Base-by-base conservation (phyloP, 2,113 vertebrate species). In the Lamprologus ornatipinnis region DNA sequence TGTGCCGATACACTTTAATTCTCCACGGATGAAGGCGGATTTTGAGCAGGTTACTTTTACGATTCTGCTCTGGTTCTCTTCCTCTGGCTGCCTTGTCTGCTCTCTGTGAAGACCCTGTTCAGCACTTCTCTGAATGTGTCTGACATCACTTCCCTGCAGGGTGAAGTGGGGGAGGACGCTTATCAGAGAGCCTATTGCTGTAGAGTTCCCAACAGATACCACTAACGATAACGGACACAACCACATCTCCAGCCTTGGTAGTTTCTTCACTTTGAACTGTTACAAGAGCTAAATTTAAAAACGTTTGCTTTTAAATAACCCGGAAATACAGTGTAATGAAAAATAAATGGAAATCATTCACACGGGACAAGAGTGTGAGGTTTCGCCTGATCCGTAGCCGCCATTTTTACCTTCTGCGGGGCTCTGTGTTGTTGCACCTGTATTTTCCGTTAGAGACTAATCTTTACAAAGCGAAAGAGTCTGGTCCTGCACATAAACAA, bases 11-110 rank as follows among this genome's bases (percentile, higher is more conserved):
- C 37, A 6, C 2, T 33, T 75, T 15, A 65, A 88, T 82, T 86
- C 8, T 81, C 54, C 88, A 70, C 93, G 97, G 98, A 99, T 99
- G 97, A 97, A 97, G 89, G 81, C 94, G 97, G 98, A 99, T 99
- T 96, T 93, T 54, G 49, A 47, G 5, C 26, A 19, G 57, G 7
- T 31, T 6, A 1, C 4, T 7, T 51, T 45, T 2, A 2, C 5
- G 8, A 6, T 12, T 49, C 2, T 1, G 7, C 19, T 14, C 3
- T 2, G 2, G 1, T 26, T 10, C 6, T 45, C 13, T 35, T 8
- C 73, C 42, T 87, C 8, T 33, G 1, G 15, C 68, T 42, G 40
- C 7, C 82, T 33, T 51, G 73, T 78, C 73, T 31, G 33, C 21
- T 85, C 47, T 80, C 57, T 68, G 82, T 83, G 33, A 17, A 13